Base-by-base conservation (phyloP, 2,797 vertebrate genomes). In the Enteromius argenteus region DNA sequence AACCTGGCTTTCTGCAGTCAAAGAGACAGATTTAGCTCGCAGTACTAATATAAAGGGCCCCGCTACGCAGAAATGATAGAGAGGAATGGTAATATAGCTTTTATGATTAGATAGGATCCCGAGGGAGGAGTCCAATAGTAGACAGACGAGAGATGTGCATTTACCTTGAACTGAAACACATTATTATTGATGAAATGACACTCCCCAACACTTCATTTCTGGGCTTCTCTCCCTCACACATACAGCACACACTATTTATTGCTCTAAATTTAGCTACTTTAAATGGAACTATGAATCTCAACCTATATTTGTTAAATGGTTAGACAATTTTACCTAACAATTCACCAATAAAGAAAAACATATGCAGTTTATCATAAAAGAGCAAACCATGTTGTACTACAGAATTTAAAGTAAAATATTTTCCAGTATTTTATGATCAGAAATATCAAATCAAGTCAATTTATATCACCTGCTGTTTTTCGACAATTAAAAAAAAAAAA, bases 71-170 rank as follows among this genome's bases (percentile, higher is more conserved):
- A 66, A 58, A 76, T 77, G 42, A 76, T 69, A 76, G 46, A 51
- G 73, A 81, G 73, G 37, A 77, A 77, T 78, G 66, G 44, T 80
- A 60, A 75, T 62, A 42, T 35, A 64, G 79, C 67, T 17, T 68
- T 81, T 66, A 76, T 85, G 84, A 77, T 85, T 71, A 77, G 79
- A 85, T 85, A 68, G 79, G 66, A 85, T 81, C 74, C 83, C 27
- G 15, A 64, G 53, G 56, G 44, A 71, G 67, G 56, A 35, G 71
- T 39, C n/a, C 73, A 39, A 76, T 49, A 51, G 69, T 60, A 44
- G 79, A 58, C 37, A 15, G 84, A 76, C 23, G 27, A 44, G 37
- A 81, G 62, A 85, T 69, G 71, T 69, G 84, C 49, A 81, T 85
- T 85, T 85, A 85, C 84, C 79, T 81, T 85, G 39, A 81, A 85